These are phyloP conservation scores for Sclerodermus sp. DNA, from an alignment of 2,888 invertebrate genomes.

Conservation along the genomic window DNA sequence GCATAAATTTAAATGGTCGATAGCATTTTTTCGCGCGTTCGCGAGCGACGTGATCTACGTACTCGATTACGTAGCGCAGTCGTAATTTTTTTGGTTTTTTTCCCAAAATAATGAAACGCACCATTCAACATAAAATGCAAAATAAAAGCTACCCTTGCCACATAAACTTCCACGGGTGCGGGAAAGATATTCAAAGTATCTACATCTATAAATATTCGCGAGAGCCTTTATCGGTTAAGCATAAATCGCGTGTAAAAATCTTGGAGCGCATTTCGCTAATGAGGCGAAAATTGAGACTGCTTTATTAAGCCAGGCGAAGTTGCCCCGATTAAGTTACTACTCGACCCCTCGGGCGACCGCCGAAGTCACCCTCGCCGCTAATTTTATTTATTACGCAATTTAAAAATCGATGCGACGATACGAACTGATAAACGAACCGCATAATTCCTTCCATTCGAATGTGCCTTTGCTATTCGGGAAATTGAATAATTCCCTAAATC, in stretches of 20 bases:
- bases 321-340: conserved; percentile 52
- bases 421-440: conserved; percentile 27
- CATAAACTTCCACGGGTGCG: no score
- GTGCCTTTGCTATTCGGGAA: no score
- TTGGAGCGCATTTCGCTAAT: conserved; percentile 42
- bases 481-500: no score
- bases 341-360: conserved; percentile 26
- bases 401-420: conserved; percentile 52
- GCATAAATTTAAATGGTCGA: conserved; percentile 23
- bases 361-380: conserved; percentile 48
- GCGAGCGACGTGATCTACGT: conserved; percentile 24
- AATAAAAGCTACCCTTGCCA: no score
- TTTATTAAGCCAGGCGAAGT: conserved; percentile 54
- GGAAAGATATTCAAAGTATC: no score
- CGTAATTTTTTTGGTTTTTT: conserved; percentile 32
- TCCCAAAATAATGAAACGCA: conserved; percentile 29
- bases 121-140: neutral
- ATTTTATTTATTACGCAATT: conserved; percentile 57
- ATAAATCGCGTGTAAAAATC: conserved; percentile 46
- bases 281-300: conserved; percentile 56
- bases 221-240: no score
- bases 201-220: no score
- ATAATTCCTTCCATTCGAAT: neutral
- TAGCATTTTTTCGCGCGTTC: conserved; percentile 29
- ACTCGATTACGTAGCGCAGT: conserved; percentile 23